These are phyloP conservation scores for Meta bourneti DNA, from an alignment of 2,888 invertebrate species.

Conservation along the genomic window DNA sequence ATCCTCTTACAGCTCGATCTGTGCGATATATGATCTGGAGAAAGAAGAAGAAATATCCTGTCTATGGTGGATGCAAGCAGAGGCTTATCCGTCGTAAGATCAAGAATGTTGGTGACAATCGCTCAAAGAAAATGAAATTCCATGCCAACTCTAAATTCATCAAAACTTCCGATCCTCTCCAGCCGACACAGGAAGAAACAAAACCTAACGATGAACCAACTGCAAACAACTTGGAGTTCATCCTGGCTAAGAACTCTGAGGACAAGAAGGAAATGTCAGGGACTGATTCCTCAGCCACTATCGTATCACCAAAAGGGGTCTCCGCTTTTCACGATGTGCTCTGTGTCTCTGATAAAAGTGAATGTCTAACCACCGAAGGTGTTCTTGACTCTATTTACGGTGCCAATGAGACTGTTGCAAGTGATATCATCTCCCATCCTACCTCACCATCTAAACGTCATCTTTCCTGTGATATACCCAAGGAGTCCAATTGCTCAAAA, in stretches of 20 bases:
- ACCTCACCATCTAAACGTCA: slow-evolving; percentile 63
- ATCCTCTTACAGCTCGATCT: slow-evolving; percentile 38
- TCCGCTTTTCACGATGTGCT: slow-evolving; percentile 5
- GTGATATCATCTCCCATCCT: slow-evolving; percentile 36
- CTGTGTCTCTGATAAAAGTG: slow-evolving; percentile 33
- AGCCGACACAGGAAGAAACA: slow-evolving; percentile 66
- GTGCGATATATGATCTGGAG: slow-evolving; percentile 69
- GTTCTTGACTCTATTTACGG: slow-evolving; percentile 39
- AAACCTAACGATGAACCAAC: slow-evolving; percentile 32
- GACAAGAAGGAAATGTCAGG: slow-evolving; percentile 65
- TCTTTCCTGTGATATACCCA: slow-evolving; percentile 71
- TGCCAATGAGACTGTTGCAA: slow-evolving; percentile 33
- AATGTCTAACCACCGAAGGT: slow-evolving; percentile 31
- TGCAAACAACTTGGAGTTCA: slow-evolving; percentile 41
- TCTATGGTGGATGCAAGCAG: slow-evolving; percentile 63
- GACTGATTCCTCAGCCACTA: slow-evolving; percentile 64
- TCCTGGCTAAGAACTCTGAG: slow-evolving; percentile 52
- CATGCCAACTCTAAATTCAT: slow-evolving; percentile 61
- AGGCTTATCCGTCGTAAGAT: slow-evolving; percentile 65
- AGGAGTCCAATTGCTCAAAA: slow-evolving; percentile 65
- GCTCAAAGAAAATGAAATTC: slow-evolving; percentile 58
- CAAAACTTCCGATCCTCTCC: slow-evolving; percentile 69
- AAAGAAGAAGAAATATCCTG: slow-evolving; percentile 64
- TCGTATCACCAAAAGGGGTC: slow-evolving; percentile 54
- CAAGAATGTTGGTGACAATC: slow-evolving; percentile 10